phyloP scores from a whole-genome alignment of 2,888 invertebrate species.

The Callosobruchus maculatus region DNA sequence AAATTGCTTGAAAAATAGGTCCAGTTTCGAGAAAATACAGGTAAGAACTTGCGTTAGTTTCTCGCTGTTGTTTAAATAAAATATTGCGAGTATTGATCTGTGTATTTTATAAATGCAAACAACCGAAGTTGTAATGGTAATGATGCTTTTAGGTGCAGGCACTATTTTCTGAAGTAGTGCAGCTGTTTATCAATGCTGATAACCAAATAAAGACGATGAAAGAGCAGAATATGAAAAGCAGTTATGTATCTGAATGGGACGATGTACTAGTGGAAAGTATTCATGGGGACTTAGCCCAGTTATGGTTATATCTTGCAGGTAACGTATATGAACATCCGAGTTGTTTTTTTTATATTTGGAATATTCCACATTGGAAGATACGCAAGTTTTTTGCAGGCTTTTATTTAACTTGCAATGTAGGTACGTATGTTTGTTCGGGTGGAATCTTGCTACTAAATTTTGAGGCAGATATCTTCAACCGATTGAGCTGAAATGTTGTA shows the following conservation, averaged over 20 bases:
- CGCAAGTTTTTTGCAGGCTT: no score
- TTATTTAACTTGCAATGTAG: no score
- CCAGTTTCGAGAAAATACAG: conserved; percentile 52
- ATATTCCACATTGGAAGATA: no score
- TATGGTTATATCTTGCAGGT: conserved; percentile 54
- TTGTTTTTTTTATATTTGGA: background rate
- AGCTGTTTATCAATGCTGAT: conserved; percentile 52
- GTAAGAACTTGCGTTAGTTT: conserved; percentile 39
- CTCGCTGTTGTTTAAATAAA: conserved; percentile 2
- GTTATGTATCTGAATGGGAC: conserved; percentile 67
- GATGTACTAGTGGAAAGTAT: conserved; percentile 70
- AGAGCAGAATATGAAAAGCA: conserved; percentile 38
- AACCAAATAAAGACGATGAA: conserved; percentile 47
- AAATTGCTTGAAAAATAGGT: conserved; percentile 50
- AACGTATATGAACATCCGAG: conserved; percentile 5
- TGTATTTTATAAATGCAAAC: no score
- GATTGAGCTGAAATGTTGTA: no score
- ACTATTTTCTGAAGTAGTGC: conserved; percentile 53
- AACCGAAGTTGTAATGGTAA: no score
- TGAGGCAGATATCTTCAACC: no score
- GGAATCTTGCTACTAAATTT: no score
- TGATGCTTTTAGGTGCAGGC: conserved; percentile 48
- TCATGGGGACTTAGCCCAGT: conserved; percentile 51
- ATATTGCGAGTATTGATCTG: background rate
- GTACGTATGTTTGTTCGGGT: no score